Percentiles rank a stretch among this genome's conserved stretches.
These are phyloP conservation scores for Naja naja DNA, from an alignment of 2,113 vertebrate genomes.

Conservation along the genomic window DNA sequence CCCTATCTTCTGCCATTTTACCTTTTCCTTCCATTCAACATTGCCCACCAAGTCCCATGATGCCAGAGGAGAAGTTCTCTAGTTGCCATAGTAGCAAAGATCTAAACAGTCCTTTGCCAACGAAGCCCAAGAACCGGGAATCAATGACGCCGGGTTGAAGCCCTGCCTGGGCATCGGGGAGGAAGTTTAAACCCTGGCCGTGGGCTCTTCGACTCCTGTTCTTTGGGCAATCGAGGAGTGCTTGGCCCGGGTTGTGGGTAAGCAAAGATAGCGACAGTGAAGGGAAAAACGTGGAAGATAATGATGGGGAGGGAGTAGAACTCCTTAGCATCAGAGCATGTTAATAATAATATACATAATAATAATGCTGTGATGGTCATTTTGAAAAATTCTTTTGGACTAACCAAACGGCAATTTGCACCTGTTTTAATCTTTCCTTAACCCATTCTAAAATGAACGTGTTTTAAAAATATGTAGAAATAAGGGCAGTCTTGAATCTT, in stretches of 20 bases:
- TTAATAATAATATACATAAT: no score
- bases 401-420: neutral
- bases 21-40: neutral
- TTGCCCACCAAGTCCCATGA: neutral
- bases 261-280: rapidly evolving
- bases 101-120: no score
- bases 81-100: slow-evolving; percentile 41
- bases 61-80: neutral
- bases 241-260: rapidly evolving
- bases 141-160: no score
- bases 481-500: neutral
- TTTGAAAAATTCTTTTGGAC: neutral
- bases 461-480: neutral
- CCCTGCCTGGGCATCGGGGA: rapidly evolving
- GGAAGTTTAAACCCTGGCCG: neutral
- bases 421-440: neutral
- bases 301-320: no score
- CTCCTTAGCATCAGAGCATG: no score
- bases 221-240: neutral
- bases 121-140: neutral
- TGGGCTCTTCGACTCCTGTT: neutral
- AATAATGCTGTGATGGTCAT: no score
- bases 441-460: neutral
- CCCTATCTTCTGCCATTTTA: no score
- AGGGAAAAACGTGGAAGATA: neutral